Evolutionary conservation across 1,140 invertebrate species (phyloP), one percentile per base, ranked within the genome.

Genomic region (Whitmania pigra): DNA sequence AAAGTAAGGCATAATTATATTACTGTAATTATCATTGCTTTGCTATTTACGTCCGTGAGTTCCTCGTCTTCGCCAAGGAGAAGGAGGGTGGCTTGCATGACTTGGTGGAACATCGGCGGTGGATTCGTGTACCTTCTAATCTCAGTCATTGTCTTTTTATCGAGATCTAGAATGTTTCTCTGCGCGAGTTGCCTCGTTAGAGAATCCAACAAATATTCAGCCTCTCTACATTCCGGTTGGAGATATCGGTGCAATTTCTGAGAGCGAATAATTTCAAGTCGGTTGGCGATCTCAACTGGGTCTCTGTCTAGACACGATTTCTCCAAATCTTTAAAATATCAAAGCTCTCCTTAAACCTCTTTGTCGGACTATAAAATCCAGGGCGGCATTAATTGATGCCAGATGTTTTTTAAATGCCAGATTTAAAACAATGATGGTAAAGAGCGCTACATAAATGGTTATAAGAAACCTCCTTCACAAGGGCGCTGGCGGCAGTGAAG

Each of bases 111-210:
- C 25, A 36, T 31, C 17, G 70, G 60, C 29, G 70, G 57, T 15
- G 73, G 73, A 22, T 67, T 31, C 4, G 40, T 40, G 49, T 72
- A 72, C 11, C 73, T 40, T 9, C 73, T 57, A 13, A 74, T 69
- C 66, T 74, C 73, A 25, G 70, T 40, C 71, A 74, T 74, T n/a
- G 73, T 74, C 36, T 71, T 73, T 43, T 67, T 71, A 53, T 73
- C 73, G 68, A 73, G 71, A 67, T 73, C 60, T 27, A 73, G 43
- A 55, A 73, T 73, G 11, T 55, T 29, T 22, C 55, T 31, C 20
- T 55, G 43, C 27, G 22, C 27, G 53, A 31, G 22, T 29, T 68
- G 40, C 53, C 72, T 60, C 53, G 25, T 22, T 20, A 73, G 15
- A 25, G 36, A 57, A 20, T 73, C 72, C 22, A 57, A 22, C 36